A percentile compares a stretch with the other conserved stretches of the same genome.
phyloP scores from a whole-genome alignment of 2,113 vertebrate genomes.

The Cephalopholis sonnerati region DNA sequence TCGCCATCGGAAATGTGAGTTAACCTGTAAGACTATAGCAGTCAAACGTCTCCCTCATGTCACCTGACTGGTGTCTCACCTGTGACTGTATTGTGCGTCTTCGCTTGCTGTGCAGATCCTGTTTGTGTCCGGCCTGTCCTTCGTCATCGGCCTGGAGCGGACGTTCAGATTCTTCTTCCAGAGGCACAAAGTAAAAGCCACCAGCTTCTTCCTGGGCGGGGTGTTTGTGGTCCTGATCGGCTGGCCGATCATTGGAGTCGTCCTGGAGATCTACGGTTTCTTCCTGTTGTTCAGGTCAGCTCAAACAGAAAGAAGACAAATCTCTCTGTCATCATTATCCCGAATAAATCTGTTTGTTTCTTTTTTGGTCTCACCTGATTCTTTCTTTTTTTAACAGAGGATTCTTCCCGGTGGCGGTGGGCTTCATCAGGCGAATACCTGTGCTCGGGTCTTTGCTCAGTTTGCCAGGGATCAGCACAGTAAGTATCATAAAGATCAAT shows the following conservation, averaged over 20 bases:
- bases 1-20: constrained; percentile 99
- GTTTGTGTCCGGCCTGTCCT: constrained; percentile 95
- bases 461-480: constrained; percentile 95
- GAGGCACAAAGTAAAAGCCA: constrained; percentile 97
- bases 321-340: background rate
- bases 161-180: constrained; percentile 99
- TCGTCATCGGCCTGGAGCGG: constrained; percentile 97
- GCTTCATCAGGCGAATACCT: constrained; percentile 97
- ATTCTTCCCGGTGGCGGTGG: constrained; percentile 96
- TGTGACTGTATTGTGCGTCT: background rate
- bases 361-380: background rate
- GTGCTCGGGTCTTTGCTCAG: constrained; percentile 95
- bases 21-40: background rate
- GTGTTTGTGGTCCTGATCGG: constrained; percentile 96
- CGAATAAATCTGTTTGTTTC: background rate
- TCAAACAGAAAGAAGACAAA: background rate
- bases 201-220: constrained; percentile 95
- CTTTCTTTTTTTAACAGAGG: constrained; percentile 84
- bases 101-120: constrained; percentile 87
- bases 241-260: constrained; percentile 96
- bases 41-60: background rate
- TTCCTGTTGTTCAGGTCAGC: constrained; percentile 97
- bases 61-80: background rate
- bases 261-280: constrained; percentile 98
- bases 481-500: constrained; percentile 81